A percentile compares a stretch with the other conserved stretches of the same genome.
These are phyloP conservation scores for Nymphicus hollandicus DNA, from an alignment of 2,113 vertebrate genomes.

Conservation along the genomic window DNA sequence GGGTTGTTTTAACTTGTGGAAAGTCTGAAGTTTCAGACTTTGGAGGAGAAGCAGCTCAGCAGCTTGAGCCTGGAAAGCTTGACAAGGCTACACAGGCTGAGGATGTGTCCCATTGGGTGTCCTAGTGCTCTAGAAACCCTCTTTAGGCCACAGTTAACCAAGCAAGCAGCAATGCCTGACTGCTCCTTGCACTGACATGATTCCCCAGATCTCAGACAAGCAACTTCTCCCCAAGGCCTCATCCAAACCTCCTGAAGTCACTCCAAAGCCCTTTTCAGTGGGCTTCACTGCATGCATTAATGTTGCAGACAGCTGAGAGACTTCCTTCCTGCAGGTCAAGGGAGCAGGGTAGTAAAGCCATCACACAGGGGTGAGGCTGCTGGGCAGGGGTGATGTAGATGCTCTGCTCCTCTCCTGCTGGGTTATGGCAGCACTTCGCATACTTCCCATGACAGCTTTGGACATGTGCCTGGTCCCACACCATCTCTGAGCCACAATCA, in stretches of 20 bases:
- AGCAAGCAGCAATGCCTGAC: background rate
- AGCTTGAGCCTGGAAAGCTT: background rate
- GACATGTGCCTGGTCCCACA: rapidly evolving
- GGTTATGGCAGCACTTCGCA: background rate
- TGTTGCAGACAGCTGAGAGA: background rate
- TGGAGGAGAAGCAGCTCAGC: background rate
- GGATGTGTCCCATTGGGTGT: background rate
- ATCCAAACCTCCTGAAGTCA: background rate
- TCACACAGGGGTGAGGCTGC: background rate
- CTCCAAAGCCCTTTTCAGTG: background rate
- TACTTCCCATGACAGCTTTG: background rate
- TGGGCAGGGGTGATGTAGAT: rapidly evolving
- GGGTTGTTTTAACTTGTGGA: background rate
- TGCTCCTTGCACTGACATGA: background rate
- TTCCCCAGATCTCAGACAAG: background rate
- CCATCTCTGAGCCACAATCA: background rate
- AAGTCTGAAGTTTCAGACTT: background rate
- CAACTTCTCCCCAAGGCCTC: background rate
- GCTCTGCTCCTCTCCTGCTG: background rate
- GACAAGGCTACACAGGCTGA: background rate
- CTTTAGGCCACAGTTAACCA: background rate
- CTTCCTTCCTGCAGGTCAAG: background rate
- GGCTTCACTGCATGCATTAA: background rate
- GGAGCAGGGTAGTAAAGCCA: background rate
- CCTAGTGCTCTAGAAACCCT: background rate